Evolutionary conservation across 2,888 invertebrate species (phyloP).

Genomic region (Empis livida): DNA sequence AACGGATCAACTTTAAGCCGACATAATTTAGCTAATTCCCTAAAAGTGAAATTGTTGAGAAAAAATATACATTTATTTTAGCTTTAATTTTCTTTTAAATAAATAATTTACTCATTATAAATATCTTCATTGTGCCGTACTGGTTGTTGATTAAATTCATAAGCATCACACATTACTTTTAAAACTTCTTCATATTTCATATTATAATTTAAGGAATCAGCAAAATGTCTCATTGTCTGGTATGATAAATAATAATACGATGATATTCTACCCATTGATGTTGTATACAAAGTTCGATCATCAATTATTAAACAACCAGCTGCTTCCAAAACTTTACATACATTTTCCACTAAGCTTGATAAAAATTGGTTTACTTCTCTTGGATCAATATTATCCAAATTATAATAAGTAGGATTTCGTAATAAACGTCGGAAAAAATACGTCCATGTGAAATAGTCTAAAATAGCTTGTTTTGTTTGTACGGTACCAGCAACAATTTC

Average conservation of each 20-base stretch:
- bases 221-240: slow-evolving; percentile 77
- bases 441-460: slow-evolving; percentile 98
- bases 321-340: slow-evolving; percentile 54
- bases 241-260: slow-evolving; percentile 95
- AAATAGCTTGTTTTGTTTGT: slow-evolving; percentile 77
- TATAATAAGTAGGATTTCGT: slow-evolving; percentile 86
- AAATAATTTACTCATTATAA: slow-evolving; percentile 60
- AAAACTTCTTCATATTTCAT: slow-evolving; percentile 60
- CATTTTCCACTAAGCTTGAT: slow-evolving; percentile 66
- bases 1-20: slow-evolving; percentile 57
- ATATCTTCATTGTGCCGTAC: slow-evolving; percentile 96
- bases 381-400: slow-evolving; percentile 58
- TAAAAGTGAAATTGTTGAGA: slow-evolving; percentile 36
- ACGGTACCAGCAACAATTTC: slow-evolving; percentile 94
- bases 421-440: slow-evolving; percentile 89
- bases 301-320: slow-evolving; percentile 74
- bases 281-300: slow-evolving; percentile 34
- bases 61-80: too few species aligned
- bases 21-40: slow-evolving; percentile 67
- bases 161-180: slow-evolving; percentile 64
- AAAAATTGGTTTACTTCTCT: slow-evolving; percentile 60
- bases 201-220: slow-evolving; percentile 48
- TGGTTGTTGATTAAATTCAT: slow-evolving; percentile 87
- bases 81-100: background rate
- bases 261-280: slow-evolving; percentile 83